phyloP scores from a whole-genome alignment of 2,113 vertebrate genomes.

The Meles meles region DNA sequence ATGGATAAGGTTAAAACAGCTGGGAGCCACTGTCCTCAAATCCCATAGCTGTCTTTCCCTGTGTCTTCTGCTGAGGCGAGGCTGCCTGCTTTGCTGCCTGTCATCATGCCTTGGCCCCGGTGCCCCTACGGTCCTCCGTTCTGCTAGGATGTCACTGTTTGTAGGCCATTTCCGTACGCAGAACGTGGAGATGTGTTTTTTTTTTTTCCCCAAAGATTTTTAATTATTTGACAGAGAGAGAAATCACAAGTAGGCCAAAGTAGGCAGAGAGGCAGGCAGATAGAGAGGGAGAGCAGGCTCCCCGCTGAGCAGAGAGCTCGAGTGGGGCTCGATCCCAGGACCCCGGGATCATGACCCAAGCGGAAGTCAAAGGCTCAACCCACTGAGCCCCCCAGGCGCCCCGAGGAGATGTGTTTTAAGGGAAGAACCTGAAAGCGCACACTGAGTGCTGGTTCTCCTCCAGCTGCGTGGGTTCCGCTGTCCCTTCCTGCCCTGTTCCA shows the following conservation, averaged over 20 bases:
- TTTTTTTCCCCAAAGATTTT: too few relatives aligned
- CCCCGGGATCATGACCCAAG: too few relatives aligned
- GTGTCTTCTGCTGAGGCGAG: background rate
- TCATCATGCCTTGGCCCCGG: background rate
- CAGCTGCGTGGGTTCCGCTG: background rate
- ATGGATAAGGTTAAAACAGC: background rate
- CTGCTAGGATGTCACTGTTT: background rate
- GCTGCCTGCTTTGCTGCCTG: background rate
- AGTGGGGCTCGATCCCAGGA: too few relatives aligned
- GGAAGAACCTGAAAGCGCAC: background rate
- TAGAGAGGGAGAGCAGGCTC: too few relatives aligned
- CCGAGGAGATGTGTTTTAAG: background rate
- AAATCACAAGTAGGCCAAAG: too few relatives aligned
- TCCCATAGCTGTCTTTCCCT: too few relatives aligned
- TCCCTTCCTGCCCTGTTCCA: background rate
- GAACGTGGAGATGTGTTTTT: background rate
- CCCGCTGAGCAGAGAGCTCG: too few relatives aligned
- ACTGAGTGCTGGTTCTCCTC: background rate
- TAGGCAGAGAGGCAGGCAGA: too few relatives aligned
- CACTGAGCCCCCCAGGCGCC: too few relatives aligned
- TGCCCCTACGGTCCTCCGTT: background rate
- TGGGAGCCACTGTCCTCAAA: background rate
- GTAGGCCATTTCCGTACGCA: background rate
- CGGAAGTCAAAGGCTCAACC: too few relatives aligned
- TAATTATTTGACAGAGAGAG: too few relatives aligned